phyloP scores from a whole-genome alignment of 2,797 vertebrate species.

The Somateria mollissima region DNA sequence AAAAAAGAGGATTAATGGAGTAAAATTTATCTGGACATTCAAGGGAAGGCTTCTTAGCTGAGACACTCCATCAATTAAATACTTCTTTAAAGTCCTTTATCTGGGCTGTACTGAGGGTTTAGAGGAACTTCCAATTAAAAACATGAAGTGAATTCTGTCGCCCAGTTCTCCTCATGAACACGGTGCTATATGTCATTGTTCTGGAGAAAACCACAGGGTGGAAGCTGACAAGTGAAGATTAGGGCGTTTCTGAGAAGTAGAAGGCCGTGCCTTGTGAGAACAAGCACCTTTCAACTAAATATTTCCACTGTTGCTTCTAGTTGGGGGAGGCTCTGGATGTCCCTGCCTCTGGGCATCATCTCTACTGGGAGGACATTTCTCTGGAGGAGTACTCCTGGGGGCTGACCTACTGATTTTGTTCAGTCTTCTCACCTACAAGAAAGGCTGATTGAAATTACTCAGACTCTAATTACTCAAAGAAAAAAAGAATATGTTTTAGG shows the following conservation, averaged over 20 bases:
- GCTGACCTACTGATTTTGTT: background rate
- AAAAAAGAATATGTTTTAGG: background rate
- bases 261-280: background rate
- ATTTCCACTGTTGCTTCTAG: background rate
- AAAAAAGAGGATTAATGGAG: background rate
- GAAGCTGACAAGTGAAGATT: background rate
- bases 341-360: background rate
- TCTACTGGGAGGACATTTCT: background rate
- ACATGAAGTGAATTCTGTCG: accelerated
- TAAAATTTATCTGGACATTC: background rate
- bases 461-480: background rate
- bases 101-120: background rate
- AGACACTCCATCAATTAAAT: background rate
- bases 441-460: background rate
- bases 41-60: background rate
- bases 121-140: background rate
- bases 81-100: background rate
- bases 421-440: background rate
- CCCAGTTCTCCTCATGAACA: accelerated
- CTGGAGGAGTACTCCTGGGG: background rate
- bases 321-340: background rate
- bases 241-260: accelerated
- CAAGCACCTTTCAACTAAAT: background rate
- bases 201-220: background rate
- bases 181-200: accelerated